Conservation (phyloP, 2,888 invertebrate species). For the Priocnemis perturbator region DNA sequence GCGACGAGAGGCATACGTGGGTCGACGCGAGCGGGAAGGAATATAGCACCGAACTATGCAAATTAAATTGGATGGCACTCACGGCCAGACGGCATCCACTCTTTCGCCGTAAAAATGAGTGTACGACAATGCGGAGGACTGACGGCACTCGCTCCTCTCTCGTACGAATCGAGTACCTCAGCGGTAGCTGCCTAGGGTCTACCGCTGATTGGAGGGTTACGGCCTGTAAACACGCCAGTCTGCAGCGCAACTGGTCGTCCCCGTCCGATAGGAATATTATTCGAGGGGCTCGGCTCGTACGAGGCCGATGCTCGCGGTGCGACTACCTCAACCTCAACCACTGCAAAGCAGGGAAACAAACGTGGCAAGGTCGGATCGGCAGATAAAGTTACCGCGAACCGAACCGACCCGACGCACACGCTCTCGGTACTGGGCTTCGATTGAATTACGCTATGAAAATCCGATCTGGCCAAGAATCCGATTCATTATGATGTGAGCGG, state of each 20-base stretch:
- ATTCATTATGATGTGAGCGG: too few relatives aligned
- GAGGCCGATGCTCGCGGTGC: background rate
- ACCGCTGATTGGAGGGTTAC: slow-evolving; percentile 45
- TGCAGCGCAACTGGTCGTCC: slow-evolving; percentile 18
- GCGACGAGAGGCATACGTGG: slow-evolving; percentile 18
- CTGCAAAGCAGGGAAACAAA: background rate
- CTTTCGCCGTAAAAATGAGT: slow-evolving; percentile 35
- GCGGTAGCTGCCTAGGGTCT: slow-evolving; percentile 21
- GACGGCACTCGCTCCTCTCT: slow-evolving; percentile 8
- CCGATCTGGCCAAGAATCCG: too few relatives aligned
- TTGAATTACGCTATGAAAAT: too few relatives aligned
- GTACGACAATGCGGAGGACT: slow-evolving; percentile 22
- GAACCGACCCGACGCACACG: too few relatives aligned
- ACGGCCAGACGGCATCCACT: slow-evolving; percentile 30
- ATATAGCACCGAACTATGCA: slow-evolving; percentile 35
- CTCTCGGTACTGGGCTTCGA: too few relatives aligned
- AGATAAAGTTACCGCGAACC: too few relatives aligned
- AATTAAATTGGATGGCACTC: slow-evolving; percentile 47
- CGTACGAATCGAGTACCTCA: slow-evolving; percentile 33
- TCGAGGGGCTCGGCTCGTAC: slow-evolving; percentile 16
- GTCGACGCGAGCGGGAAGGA: slow-evolving; percentile 9
- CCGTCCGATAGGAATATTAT: slow-evolving; percentile 31
- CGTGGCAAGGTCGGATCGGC: background rate
- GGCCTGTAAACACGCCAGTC: slow-evolving; percentile 45
- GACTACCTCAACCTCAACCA: background rate